Percentiles rank a stretch among this genome's conserved stretches.
Evolutionary conservation across 1,140 invertebrate genomes (phyloP).

Genomic region (Ectropis grisescens): DNA sequence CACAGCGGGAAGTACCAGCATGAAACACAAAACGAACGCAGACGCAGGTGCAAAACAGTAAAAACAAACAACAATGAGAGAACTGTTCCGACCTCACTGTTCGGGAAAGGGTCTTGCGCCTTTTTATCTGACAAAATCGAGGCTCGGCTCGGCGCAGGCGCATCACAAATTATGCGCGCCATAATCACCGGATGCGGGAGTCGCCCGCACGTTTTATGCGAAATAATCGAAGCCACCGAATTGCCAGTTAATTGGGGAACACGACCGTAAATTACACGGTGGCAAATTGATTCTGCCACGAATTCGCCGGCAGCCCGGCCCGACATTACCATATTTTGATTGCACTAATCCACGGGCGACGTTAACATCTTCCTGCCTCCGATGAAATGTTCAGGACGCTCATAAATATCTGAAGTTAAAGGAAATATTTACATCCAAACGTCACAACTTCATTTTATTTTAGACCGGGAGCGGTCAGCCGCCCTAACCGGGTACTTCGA

Average conservation of each 20-base stretch:
- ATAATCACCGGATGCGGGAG: slow-evolving; percentile 67
- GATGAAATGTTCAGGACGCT: slow-evolving; percentile 39
- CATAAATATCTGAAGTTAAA: slow-evolving; percentile 34
- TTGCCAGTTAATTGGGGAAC: slow-evolving; percentile 62
- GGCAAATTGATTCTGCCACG: slow-evolving; percentile 50
- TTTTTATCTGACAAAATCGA: slow-evolving; percentile 63
- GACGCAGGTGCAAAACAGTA: slow-evolving; percentile 54
- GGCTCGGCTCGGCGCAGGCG: slow-evolving; percentile 39
- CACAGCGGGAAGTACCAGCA: slow-evolving; percentile 16
- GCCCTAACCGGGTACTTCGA: no score
- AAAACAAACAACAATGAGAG: slow-evolving; percentile 39
- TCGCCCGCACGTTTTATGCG: slow-evolving; percentile 59
- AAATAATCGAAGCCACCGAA: slow-evolving; percentile 66
- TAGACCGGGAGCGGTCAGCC: slow-evolving; percentile 1
- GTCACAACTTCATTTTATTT: slow-evolving; percentile 21
- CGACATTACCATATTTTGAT: slow-evolving; percentile 58
- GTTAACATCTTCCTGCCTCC: slow-evolving; percentile 44
- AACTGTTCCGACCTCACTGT: slow-evolving; percentile 6
- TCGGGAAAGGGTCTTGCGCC: slow-evolving; percentile 32
- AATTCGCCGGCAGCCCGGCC: slow-evolving; percentile 15
- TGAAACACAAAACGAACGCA: slow-evolving; percentile 39
- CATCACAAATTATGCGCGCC: slow-evolving; percentile 58
- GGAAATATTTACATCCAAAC: slow-evolving; percentile 28
- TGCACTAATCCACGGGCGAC: slow-evolving; percentile 42
- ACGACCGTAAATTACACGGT: slow-evolving; percentile 48